Percentiles rank a stretch among this genome's conserved stretches.
Evolutionary conservation across 2,888 invertebrate species (phyloP).

Genomic region (Leptinotarsa peninsularis): DNA sequence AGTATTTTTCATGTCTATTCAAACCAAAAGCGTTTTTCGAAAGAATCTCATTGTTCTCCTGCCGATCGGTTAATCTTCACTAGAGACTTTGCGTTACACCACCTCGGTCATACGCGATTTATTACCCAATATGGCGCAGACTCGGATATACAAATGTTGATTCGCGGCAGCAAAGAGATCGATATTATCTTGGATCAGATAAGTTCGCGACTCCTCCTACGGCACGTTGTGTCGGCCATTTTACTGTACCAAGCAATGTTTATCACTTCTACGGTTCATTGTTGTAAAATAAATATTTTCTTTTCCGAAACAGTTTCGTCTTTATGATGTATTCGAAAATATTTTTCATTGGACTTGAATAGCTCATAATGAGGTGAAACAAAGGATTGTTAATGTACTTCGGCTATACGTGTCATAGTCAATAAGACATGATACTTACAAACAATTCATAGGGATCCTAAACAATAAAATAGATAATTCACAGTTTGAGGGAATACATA

Average conservation of each 20-base stretch:
- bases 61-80: neutral
- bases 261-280: neutral
- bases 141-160: constrained; percentile 44
- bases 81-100: neutral
- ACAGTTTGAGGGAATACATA: too few species aligned
- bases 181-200: constrained; percentile 52
- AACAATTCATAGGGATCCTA: too few species aligned
- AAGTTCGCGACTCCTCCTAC: constrained; percentile 44
- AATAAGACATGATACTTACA: too few species aligned
- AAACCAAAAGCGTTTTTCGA: neutral
- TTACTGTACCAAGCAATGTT: constrained; percentile 23
- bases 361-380: too few species aligned
- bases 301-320: neutral
- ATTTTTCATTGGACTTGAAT: neutral
- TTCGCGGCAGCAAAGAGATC: constrained; percentile 50
- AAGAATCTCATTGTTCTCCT: neutral
- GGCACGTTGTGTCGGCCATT: constrained; percentile 32
- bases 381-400: too few species aligned
- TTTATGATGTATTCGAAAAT: neutral
- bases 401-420: too few species aligned
- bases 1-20: too few species aligned
- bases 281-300: neutral
- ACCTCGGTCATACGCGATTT: constrained; percentile 6
- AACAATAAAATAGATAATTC: too few species aligned
- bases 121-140: constrained; percentile 45